phyloP scores from a whole-genome alignment of 2,113 vertebrate genomes.

The Festucalex cinctus region DNA sequence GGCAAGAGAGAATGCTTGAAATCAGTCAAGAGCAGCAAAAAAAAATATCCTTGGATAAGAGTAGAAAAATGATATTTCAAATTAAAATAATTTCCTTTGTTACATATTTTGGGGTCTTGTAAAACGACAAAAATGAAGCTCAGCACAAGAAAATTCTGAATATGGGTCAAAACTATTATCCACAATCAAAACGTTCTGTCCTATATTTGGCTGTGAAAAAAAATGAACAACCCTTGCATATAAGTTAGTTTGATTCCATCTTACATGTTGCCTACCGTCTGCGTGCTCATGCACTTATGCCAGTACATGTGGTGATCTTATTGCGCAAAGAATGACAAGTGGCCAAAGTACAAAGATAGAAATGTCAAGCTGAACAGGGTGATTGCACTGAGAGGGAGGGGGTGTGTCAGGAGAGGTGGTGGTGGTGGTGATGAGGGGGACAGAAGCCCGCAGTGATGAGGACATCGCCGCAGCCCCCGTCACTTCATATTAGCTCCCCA shows the following conservation, averaged over 20 bases:
- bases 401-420: slow-evolving; percentile 17
- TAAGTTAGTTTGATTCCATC: not conserved
- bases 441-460: slow-evolving; percentile 60
- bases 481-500: slow-evolving; percentile 64
- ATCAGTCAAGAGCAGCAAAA: not conserved
- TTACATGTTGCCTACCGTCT: not conserved
- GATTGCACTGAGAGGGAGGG: slow-evolving; percentile 16
- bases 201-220: not conserved
- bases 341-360: slow-evolving; percentile 63
- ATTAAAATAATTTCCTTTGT: too few relatives aligned
- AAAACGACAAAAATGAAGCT: not conserved
- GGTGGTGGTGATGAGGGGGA: not conserved
- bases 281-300: slow-evolving; percentile 23
- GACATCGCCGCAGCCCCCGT: slow-evolving; percentile 61
- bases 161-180: not conserved
- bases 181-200: not conserved
- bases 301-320: slow-evolving; percentile 44
- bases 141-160: not conserved
- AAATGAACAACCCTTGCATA: not conserved
- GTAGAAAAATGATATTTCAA: too few relatives aligned
- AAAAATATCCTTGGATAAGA: too few relatives aligned
- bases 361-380: slow-evolving; percentile 60
- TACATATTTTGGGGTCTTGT: not conserved
- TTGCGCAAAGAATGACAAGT: slow-evolving; percentile 62
- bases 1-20: not conserved